These are phyloP conservation scores for Boulengeromyrus knoepffleri DNA, from an alignment of 2,113 vertebrate species.

Conservation along the genomic window DNA sequence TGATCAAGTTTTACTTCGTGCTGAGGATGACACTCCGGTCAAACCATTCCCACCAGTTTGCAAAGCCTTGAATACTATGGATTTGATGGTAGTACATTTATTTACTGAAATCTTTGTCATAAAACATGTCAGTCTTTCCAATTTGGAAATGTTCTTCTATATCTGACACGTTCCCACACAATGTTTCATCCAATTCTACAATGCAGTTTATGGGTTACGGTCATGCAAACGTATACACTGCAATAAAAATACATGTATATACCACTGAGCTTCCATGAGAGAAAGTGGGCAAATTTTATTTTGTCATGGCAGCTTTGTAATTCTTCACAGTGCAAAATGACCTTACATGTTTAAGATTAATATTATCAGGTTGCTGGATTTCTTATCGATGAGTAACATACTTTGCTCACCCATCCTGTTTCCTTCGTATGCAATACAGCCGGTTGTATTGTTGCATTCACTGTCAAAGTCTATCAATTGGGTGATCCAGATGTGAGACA, in stretches of 20 bases:
- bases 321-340: not conserved
- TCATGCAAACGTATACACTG: not conserved
- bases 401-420: not conserved
- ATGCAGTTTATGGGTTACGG: not conserved
- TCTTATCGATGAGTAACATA: not conserved
- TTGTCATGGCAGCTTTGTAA: not conserved
- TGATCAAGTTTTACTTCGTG: too few relatives aligned
- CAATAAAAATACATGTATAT: not conserved
- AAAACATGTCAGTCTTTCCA: too few relatives aligned
- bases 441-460: not conserved
- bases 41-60: too few relatives aligned
- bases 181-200: too few relatives aligned
- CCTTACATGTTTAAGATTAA: not conserved
- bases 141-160: too few relatives aligned
- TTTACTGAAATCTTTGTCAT: too few relatives aligned
- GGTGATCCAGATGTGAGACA: not conserved
- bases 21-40: too few relatives aligned
- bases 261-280: not conserved
- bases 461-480: not conserved
- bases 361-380: not conserved
- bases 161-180: too few relatives aligned
- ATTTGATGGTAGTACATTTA: too few relatives aligned
- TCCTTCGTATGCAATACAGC: not conserved
- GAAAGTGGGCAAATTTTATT: too few relatives aligned
- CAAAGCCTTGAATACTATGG: too few relatives aligned